Percentiles rank a stretch among this genome's conserved stretches.
phyloP scores from a whole-genome alignment of 2,888 invertebrate genomes.

The Drosophila aldrichi region DNA sequence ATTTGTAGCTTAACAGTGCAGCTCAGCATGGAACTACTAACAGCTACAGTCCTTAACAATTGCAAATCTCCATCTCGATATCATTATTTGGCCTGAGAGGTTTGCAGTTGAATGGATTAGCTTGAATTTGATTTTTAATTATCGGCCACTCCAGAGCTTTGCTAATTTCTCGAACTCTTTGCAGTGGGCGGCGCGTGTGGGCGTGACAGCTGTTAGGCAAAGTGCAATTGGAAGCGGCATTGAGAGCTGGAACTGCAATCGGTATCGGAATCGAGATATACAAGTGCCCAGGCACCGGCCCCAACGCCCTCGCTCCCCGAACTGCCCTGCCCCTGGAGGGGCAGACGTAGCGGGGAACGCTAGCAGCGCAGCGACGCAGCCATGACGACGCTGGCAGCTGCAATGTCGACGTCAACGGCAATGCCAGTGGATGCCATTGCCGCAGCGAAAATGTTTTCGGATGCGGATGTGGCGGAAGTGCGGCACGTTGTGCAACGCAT shows the following conservation, averaged over 20 bases:
- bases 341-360: conserved; percentile 17
- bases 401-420: conserved; percentile 29
- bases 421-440: conserved; percentile 45
- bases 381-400: conserved; percentile 37
- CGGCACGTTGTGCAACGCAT: conserved; percentile 87
- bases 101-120: conserved; percentile 16
- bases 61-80: background rate
- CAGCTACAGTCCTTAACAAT: background rate
- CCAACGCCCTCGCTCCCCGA: too few species aligned
- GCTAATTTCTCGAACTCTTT: conserved; percentile 20
- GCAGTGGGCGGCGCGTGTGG: conserved; percentile 24
- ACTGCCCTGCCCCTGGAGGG: conserved; percentile 19
- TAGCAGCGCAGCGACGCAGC: conserved; percentile 6
- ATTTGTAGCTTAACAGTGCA: background rate
- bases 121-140: conserved; percentile 52
- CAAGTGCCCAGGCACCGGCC: conserved; percentile 28
- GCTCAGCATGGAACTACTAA: background rate
- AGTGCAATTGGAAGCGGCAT: conserved; percentile 50
- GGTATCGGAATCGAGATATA: conserved; percentile 47
- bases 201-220: conserved; percentile 43
- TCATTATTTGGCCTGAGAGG: background rate
- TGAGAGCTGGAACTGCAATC: conserved; percentile 46
- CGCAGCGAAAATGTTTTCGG: conserved; percentile 77
- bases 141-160: conserved; percentile 20
- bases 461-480: conserved; percentile 83